Evolutionary conservation across 2,888 invertebrate species (phyloP).

Genomic region (Petrolisthes cinctipes): DNA sequence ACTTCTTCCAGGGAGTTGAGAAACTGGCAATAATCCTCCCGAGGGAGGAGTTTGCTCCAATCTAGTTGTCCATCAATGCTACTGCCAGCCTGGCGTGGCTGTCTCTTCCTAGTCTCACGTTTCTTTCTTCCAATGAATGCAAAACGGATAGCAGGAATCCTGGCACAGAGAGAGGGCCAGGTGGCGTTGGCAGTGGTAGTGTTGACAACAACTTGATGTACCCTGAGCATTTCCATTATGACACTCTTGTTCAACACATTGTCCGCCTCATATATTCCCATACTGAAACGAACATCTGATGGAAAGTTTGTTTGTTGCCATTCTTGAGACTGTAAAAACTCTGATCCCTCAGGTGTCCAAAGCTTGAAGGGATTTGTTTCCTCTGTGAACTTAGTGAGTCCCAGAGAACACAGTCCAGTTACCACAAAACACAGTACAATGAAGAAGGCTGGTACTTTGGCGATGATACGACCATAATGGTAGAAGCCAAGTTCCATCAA

Average conservation of each 20-base stretch:
- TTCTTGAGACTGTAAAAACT: slow-evolving; percentile 67
- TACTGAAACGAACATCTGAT: slow-evolving; percentile 41
- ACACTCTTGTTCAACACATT: slow-evolving; percentile 50
- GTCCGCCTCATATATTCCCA: slow-evolving; percentile 54
- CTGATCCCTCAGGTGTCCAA: slow-evolving; percentile 82
- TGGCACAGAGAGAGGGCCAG: slow-evolving; percentile 47
- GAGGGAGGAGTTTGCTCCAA: slow-evolving; percentile 43
- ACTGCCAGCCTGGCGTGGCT: slow-evolving; percentile 5
- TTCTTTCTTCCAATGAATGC: slow-evolving; percentile 28
- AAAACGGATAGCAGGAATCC: slow-evolving; percentile 25
- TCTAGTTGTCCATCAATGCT: slow-evolving; percentile 32
- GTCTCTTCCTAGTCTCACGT: slow-evolving; percentile 4
- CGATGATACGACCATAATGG: slow-evolving; percentile 59
- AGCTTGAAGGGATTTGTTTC: slow-evolving; percentile 71
- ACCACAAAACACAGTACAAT: slow-evolving; percentile 53
- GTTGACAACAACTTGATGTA: slow-evolving; percentile 42
- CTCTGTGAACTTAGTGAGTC: slow-evolving; percentile 49
- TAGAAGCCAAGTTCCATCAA: slow-evolving; percentile 44
- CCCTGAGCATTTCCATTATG: slow-evolving; percentile 50
- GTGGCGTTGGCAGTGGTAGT: slow-evolving; percentile 8
- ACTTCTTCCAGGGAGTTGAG: slow-evolving; percentile 38
- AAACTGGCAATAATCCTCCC: slow-evolving; percentile 53
- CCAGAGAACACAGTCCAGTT: slow-evolving; percentile 53
- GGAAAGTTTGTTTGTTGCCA: slow-evolving; percentile 58
- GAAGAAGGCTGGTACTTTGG: slow-evolving; percentile 46